Conservation (phyloP, 53 echinoderm and acorn worm genomes). For the Mesocentrotus franciscanus region DNA sequence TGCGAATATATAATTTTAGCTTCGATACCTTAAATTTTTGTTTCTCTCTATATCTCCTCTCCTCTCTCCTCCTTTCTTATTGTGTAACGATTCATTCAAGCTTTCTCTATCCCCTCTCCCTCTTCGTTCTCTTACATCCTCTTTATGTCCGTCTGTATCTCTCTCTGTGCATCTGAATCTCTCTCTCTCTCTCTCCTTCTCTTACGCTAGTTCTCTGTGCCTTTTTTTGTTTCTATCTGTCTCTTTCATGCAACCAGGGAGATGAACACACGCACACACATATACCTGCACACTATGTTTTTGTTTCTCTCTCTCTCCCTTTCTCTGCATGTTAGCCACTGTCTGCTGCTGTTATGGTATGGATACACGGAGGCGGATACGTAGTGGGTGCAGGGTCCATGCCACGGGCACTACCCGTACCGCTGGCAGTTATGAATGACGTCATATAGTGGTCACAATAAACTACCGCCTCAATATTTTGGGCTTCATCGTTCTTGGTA, state of each 20-base stretch:
- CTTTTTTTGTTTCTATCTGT: too few relatives aligned
- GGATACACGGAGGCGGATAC: slow-evolving; percentile 54
- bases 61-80: too few relatives aligned
- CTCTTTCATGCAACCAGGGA: too few relatives aligned
- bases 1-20: too few relatives aligned
- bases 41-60: too few relatives aligned
- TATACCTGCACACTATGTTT: background rate
- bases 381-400: slow-evolving; percentile 10
- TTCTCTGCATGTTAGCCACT: background rate
- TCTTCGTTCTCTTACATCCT: background rate
- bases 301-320: background rate
- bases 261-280: too few relatives aligned
- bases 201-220: too few relatives aligned
- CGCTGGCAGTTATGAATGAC: slow-evolving; percentile 54
- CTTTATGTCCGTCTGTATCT: too few relatives aligned
- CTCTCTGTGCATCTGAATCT: too few relatives aligned
- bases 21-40: too few relatives aligned
- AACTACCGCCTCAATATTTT: slow-evolving; percentile 45
- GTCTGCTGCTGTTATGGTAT: slow-evolving; percentile 60
- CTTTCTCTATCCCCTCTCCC: background rate
- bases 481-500: slow-evolving; percentile 20
- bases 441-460: slow-evolving; percentile 57
- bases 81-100: too few relatives aligned
- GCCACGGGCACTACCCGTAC: background rate
- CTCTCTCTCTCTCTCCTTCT: too few relatives aligned